A percentile compares a stretch with the other conserved stretches of the same genome.
Conservation (phyloP, 35 echinoderm and acorn worm species). For the Ptychodera flava region DNA sequence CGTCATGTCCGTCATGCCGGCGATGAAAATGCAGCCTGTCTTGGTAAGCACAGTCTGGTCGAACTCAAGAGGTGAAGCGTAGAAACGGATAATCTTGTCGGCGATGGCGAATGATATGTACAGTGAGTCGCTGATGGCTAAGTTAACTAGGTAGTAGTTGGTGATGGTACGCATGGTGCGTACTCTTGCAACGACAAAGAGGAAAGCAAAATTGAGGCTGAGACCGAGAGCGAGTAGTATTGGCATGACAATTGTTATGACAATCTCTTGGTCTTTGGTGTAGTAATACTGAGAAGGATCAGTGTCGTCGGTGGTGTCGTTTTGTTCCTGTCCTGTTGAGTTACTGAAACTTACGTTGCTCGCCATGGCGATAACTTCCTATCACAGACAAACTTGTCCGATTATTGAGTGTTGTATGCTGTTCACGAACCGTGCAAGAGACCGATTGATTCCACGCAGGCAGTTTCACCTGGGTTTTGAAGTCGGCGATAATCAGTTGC, state of each 20-base stretch:
- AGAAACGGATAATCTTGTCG: conserved; percentile 22
- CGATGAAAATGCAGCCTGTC: not conserved
- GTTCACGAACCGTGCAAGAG: too few relatives aligned
- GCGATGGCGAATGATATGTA: conserved; percentile 24
- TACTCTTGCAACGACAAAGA: conserved; percentile 26
- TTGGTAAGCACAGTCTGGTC: conserved; percentile 10
- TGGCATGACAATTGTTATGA: conserved; percentile 23
- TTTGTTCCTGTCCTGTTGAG: not conserved
- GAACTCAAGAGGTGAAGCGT: not conserved
- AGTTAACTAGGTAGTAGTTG: conserved; percentile 44
- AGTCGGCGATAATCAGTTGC: too few relatives aligned
- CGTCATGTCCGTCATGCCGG: not conserved
- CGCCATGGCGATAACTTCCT: too few relatives aligned
- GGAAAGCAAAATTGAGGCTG: conserved; percentile 22
- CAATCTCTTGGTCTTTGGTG: not conserved
- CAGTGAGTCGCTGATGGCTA: conserved; percentile 25
- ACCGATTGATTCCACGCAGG: too few relatives aligned
- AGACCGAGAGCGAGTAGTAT: conserved; percentile 28
- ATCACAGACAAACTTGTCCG: too few relatives aligned
- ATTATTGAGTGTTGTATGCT: too few relatives aligned
- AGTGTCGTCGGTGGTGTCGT: not conserved
- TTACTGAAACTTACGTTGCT: not conserved
- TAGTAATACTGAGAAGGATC: not conserved
- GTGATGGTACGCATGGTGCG: conserved; percentile 38
- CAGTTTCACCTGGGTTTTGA: too few relatives aligned